These are phyloP conservation scores for Orchestes rusci DNA, from an alignment of 2,888 invertebrate genomes.

Conservation along the genomic window DNA sequence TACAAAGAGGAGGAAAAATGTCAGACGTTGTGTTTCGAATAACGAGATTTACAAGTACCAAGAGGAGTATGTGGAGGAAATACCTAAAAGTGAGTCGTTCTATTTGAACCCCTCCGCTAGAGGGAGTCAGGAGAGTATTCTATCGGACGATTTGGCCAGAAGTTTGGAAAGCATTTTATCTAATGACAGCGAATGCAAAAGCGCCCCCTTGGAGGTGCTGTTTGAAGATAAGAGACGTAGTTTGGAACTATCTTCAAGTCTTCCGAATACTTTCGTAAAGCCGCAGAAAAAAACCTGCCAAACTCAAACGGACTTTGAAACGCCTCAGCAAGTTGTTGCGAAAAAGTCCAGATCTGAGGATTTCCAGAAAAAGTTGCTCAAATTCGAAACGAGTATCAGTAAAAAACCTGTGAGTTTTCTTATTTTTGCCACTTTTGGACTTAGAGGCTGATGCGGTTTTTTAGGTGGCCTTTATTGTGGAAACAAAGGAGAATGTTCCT, in stretches of 20 bases:
- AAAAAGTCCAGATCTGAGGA: conserved; percentile 39
- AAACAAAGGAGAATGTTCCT: conserved; percentile 32
- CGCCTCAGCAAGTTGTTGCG: conserved; percentile 35
- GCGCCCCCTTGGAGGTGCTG: conserved; percentile 67
- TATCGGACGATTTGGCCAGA: conserved; percentile 70
- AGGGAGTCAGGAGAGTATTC: conserved; percentile 69
- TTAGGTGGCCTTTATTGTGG: conserved; percentile 39
- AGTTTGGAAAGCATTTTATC: conserved; percentile 75
- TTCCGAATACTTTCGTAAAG: conserved; percentile 33
- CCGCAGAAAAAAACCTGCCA: conserved; percentile 41
- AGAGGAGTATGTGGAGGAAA: conserved; percentile 36
- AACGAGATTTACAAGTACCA: conserved; percentile 60
- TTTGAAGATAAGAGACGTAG: conserved; percentile 45
- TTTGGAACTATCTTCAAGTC: conserved; percentile 31
- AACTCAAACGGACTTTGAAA: conserved; percentile 42
- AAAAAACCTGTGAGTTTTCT: conserved; percentile 21
- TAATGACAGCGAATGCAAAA: conserved; percentile 71
- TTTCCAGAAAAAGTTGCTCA: conserved; percentile 41
- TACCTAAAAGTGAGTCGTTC: conserved; percentile 68
- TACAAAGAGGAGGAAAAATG: conserved; percentile 42
- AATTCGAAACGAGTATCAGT: conserved; percentile 39
- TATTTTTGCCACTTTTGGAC: no score
- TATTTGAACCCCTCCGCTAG: conserved; percentile 63
- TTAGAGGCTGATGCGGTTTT: conserved; percentile 24
- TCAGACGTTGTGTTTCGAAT: conserved; percentile 64